Percentiles rank a stretch among this genome's conserved stretches.
These are phyloP conservation scores for Istiophorus platypterus DNA, from an alignment of 2,113 vertebrate species.

Conservation along the genomic window DNA sequence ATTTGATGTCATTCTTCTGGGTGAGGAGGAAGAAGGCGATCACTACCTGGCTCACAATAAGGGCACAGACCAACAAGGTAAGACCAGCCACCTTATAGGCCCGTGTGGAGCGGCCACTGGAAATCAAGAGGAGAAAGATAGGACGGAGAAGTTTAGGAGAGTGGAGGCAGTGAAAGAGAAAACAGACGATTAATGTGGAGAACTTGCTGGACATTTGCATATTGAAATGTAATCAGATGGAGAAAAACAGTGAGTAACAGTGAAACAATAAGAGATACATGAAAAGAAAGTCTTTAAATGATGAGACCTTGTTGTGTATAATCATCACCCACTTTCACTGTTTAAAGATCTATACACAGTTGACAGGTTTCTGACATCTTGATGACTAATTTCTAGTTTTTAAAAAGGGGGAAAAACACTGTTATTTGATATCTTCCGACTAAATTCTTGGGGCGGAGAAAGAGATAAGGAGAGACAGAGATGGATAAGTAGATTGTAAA, in stretches of 20 bases:
- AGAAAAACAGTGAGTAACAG: too few relatives aligned
- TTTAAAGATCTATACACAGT: not conserved
- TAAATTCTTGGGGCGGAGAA: not conserved
- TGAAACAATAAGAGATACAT: too few relatives aligned
- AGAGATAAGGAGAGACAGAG: not conserved
- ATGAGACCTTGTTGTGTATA: not conserved
- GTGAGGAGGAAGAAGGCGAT: constrained; percentile 75
- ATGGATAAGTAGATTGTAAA: not conserved
- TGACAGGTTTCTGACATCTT: not conserved
- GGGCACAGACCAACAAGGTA: constrained; percentile 77
- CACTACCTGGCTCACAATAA: constrained; percentile 78
- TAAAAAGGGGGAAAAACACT: not conserved
- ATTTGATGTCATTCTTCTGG: constrained; percentile 72
- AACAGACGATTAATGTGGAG: not conserved
- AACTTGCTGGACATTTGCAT: not conserved
- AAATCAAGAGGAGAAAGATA: not conserved
- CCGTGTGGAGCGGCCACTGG: constrained; percentile 38
- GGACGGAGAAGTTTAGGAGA: too few relatives aligned
- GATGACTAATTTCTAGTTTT: not conserved
- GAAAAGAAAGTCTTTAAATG: not conserved
- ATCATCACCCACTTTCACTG: not conserved
- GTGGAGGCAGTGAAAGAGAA: not conserved
- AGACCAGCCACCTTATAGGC: constrained; percentile 78
- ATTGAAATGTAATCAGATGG: not conserved
- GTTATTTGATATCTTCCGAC: not conserved